A percentile compares a stretch with the other conserved stretches of the same genome.
These are phyloP conservation scores for Tinea trinotella DNA, from an alignment of 2,888 invertebrate genomes.

Conservation along the genomic window DNA sequence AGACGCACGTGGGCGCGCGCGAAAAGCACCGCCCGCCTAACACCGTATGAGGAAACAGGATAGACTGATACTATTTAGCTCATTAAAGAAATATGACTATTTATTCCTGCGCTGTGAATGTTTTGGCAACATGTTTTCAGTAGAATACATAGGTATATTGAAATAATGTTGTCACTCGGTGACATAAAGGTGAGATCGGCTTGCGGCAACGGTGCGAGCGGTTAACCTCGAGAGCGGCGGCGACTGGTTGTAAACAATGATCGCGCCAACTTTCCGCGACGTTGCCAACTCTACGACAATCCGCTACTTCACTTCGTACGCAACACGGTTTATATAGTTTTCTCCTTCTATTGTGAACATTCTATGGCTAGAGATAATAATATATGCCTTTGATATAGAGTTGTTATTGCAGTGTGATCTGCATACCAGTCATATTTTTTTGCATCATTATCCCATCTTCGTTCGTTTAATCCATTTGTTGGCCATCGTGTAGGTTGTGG, in stretches of 20 bases:
- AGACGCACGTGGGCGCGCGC: constrained; percentile 40
- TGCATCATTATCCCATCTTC: constrained; percentile 11
- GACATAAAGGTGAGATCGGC: constrained; percentile 8
- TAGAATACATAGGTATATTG: background rate
- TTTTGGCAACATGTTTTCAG: background rate
- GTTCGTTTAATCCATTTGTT: too few relatives aligned
- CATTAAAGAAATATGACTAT: background rate
- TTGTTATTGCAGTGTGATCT: constrained; percentile 9
- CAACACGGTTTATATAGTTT: constrained; percentile 31
- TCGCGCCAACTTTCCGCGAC: constrained; percentile 45
- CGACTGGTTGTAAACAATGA: constrained; percentile 51
- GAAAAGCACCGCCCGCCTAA: constrained; percentile 4
- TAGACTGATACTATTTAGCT: background rate
- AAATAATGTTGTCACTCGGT: background rate
- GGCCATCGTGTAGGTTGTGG: background rate
- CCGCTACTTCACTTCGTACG: constrained; percentile 30
- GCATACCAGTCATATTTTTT: constrained; percentile 16
- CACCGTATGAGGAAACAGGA: constrained; percentile 7
- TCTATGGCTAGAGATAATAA: constrained; percentile 2
- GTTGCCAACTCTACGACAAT: constrained; percentile 40
- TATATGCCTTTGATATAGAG: constrained; percentile 6
- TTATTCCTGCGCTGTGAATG: background rate
- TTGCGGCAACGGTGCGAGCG: constrained; percentile 19
- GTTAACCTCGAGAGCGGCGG: constrained; percentile 32
- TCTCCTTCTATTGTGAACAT: constrained; percentile 23